Evolutionary conservation across 1,140 invertebrate genomes (phyloP).

Genomic region (Pollicipes pollicipes): DNA sequence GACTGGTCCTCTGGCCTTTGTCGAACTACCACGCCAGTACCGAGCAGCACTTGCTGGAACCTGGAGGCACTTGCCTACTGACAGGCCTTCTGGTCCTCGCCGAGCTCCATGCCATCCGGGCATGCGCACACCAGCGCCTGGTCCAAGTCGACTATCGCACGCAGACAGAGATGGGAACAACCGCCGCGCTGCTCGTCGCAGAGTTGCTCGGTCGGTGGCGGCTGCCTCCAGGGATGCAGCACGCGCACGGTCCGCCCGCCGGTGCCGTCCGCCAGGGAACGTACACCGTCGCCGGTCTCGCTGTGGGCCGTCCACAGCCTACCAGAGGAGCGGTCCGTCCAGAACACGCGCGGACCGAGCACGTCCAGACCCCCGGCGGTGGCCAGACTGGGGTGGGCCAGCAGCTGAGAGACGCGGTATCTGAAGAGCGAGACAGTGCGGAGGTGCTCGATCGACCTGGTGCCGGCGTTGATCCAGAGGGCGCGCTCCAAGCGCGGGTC

Average conservation of each 20-base stretch:
- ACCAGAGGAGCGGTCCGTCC: not conserved
- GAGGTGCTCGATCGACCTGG: not conserved
- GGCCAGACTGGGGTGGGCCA: not conserved
- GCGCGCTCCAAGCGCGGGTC: not conserved
- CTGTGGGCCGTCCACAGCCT: not conserved
- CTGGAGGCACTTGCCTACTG: too few species aligned
- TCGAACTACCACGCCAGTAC: too few species aligned
- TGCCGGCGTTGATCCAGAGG: not conserved
- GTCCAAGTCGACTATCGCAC: not conserved
- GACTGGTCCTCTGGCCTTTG: too few species aligned
- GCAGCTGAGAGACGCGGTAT: not conserved
- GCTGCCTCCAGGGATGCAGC: not conserved
- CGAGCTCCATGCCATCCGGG: not conserved
- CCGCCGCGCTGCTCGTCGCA: not conserved
- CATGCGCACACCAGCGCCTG: not conserved
- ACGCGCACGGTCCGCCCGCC: not conserved
- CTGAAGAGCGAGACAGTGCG: not conserved
- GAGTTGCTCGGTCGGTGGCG: too few species aligned
- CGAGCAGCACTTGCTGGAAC: too few species aligned
- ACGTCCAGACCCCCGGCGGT: not conserved
- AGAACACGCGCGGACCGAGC: not conserved
- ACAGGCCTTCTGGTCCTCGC: not conserved
- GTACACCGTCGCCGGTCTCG: not conserved
- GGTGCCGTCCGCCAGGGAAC: not conserved
- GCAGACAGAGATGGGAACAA: not conserved